Percentiles rank a stretch among this genome's conserved stretches.
These are phyloP conservation scores for Andrena camellia DNA, from an alignment of 2,888 invertebrate genomes.

Conservation along the genomic window DNA sequence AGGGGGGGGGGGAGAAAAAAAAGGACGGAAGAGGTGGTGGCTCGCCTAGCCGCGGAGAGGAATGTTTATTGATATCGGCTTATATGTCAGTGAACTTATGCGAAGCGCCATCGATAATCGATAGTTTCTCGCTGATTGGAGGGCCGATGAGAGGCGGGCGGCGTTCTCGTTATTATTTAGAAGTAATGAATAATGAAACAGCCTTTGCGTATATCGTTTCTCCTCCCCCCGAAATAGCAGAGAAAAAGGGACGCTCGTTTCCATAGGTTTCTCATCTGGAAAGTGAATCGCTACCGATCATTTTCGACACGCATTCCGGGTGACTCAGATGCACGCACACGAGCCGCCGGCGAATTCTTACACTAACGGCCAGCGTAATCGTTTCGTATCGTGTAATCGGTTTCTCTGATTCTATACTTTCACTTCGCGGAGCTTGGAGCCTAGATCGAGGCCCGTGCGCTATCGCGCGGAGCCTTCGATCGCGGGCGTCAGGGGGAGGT, in stretches of 20 bases:
- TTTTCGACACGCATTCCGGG: neutral
- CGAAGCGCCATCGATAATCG: conserved; percentile 70
- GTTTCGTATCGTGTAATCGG: conserved; percentile 43
- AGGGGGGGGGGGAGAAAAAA: neutral
- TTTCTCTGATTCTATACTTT: conserved; percentile 49
- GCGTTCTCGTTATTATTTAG: conserved; percentile 55
- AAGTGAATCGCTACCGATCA: neutral
- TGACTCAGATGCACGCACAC: neutral
- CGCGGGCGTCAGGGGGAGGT: neutral
- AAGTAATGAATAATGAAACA: conserved; percentile 37
- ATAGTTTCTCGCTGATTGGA: conserved; percentile 62
- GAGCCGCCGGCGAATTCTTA: neutral
- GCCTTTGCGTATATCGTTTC: neutral
- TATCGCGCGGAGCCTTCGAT: neutral
- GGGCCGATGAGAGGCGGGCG: conserved; percentile 41
- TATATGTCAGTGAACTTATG: conserved; percentile 69
- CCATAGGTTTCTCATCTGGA: neutral
- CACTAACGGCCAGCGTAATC: conserved; percentile 28
- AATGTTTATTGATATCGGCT: conserved; percentile 53
- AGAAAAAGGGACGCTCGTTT: neutral
- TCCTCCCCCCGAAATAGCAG: too few relatives aligned
- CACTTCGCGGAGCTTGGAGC: conserved; percentile 22
- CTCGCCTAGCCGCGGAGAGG: neutral
- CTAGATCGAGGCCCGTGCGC: neutral
- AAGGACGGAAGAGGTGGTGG: neutral